Conservation (phyloP, 1,140 invertebrate species). For the Andricus grossulariae region DNA sequence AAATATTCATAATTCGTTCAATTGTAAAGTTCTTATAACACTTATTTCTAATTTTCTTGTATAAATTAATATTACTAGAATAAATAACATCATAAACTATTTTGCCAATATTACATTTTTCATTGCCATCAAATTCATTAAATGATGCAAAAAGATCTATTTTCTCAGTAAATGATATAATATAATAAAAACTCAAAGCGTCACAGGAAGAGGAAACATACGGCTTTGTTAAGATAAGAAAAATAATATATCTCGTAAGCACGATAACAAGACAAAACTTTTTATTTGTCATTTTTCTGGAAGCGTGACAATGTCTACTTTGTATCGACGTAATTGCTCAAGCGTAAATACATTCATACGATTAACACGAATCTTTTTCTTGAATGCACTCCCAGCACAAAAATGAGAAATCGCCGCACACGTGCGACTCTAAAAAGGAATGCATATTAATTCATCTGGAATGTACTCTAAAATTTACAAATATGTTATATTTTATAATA, state of each 20-base stretch:
- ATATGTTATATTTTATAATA: conserved; percentile 29
- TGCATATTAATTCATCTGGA: conserved; percentile 20
- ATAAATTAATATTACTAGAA: no score
- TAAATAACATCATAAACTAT: no score
- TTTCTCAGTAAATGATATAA: not conserved
- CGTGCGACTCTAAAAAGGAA: not conserved
- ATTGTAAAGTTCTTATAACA: no score
- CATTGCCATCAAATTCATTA: no score
- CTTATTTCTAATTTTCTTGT: no score
- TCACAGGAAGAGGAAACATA: not conserved
- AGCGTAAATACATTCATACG: not conserved
- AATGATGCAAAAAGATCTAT: no score
- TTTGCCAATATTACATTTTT: no score
- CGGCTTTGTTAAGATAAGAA: not conserved
- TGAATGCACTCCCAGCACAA: not conserved
- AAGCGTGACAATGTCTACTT: conserved; percentile 11
- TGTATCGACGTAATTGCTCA: conserved; percentile 4
- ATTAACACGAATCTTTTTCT: not conserved
- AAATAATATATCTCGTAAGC: not conserved
- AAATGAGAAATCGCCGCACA: conserved; percentile 20
- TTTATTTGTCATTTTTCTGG: conserved; percentile 3
- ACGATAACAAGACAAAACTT: not conserved
- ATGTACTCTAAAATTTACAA: conserved; percentile 10
- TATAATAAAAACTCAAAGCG: not conserved
- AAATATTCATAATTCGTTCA: no score